Evolutionary conservation across 2,888 invertebrate species (phyloP).

Genomic region (Drosophila lutescens): DNA sequence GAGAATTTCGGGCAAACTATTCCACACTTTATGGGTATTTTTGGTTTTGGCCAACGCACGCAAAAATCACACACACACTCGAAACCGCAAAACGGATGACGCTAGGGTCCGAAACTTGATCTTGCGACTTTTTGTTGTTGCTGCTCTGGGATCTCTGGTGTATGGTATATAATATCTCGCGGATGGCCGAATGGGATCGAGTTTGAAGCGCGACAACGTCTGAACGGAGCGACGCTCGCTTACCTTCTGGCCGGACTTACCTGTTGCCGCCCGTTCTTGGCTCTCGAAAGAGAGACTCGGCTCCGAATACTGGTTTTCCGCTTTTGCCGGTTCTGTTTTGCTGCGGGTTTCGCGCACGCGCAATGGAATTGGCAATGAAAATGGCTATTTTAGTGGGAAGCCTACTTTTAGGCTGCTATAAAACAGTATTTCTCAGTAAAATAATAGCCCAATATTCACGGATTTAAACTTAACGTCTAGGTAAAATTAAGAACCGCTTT

Average conservation of each 20-base stretch:
- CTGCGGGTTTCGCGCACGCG: slow-evolving; percentile 71
- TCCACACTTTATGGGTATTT: slow-evolving; percentile 36
- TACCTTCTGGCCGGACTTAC: slow-evolving; percentile 74
- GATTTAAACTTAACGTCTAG: too few species aligned
- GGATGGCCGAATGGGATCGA: slow-evolving; percentile 23
- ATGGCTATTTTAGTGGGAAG: neutral
- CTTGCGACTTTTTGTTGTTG: slow-evolving; percentile 45
- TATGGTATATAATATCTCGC: slow-evolving; percentile 39
- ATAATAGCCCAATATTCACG: too few species aligned
- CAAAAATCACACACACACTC: slow-evolving; percentile 42
- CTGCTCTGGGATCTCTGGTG: slow-evolving; percentile 46
- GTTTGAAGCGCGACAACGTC: slow-evolving; percentile 70
- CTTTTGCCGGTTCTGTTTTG: slow-evolving; percentile 78
- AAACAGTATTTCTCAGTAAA: neutral
- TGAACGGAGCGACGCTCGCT: slow-evolving; percentile 76
- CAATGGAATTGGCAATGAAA: slow-evolving; percentile 63
- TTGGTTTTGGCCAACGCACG: slow-evolving; percentile 49
- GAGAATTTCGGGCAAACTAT: slow-evolving; percentile 33
- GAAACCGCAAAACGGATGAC: slow-evolving; percentile 56
- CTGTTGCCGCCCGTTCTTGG: slow-evolving; percentile 60
- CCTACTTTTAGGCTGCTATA: slow-evolving; percentile 27
- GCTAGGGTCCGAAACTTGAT: slow-evolving; percentile 80
- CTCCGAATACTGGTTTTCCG: slow-evolving; percentile 69
- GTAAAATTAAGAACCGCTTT: too few species aligned
- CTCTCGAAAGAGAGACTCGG: slow-evolving; percentile 18